Conservation (phyloP, 2,888 invertebrate genomes). For the Fragum sueziense region DNA sequence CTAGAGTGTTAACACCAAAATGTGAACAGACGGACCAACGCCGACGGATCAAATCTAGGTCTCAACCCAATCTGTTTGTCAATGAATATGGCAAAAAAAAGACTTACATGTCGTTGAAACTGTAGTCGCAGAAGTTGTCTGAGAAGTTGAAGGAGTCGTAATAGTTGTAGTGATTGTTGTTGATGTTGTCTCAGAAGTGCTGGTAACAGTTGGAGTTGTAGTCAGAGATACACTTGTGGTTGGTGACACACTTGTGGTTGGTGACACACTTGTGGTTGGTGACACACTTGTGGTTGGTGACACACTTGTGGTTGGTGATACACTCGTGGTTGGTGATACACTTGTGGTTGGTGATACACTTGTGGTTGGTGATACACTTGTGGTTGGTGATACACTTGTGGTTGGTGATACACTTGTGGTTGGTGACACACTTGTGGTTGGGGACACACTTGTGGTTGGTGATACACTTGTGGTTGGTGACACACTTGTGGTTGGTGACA, state of each 20-base stretch:
- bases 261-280: neutral
- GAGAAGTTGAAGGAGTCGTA: no score
- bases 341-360: slow-evolving; percentile 4
- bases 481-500: neutral
- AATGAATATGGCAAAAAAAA: no score
- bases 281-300: slow-evolving; percentile 1
- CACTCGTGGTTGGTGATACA: neutral
- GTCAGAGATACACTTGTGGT: neutral
- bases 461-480: neutral
- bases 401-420: neutral
- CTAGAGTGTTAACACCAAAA: no score
- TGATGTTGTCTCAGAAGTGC: neutral
- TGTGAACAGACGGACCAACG: no score
- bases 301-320: neutral
- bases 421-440: neutral
- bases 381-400: neutral
- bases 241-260: neutral
- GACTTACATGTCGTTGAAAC: no score
- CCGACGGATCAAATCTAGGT: no score
- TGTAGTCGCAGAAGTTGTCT: no score
- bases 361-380: neutral
- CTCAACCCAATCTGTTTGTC: no score
- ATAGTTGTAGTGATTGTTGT: no score
- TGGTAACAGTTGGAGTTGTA: neutral
- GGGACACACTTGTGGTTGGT: neutral